Evolutionary conservation across 2,888 invertebrate genomes (phyloP).

Genomic region (Aleiodes alternator): DNA sequence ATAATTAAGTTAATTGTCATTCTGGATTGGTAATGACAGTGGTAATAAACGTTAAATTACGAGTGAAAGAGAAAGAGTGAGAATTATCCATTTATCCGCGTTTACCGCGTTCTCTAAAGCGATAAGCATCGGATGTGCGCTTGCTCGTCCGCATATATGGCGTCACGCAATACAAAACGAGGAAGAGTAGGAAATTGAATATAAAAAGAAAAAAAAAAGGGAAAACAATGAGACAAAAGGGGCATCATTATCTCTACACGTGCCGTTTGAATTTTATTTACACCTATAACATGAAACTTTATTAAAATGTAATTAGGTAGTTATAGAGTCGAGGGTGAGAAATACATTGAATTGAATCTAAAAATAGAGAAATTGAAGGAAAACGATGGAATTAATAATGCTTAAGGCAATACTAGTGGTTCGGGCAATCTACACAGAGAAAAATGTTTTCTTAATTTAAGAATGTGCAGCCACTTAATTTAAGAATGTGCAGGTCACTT

Average conservation of each 20-base stretch:
- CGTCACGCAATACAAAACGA: slow-evolving; percentile 36
- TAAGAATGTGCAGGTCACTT: no score
- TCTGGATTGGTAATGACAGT: slow-evolving; percentile 30
- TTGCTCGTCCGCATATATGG: slow-evolving; percentile 67
- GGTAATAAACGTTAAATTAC: slow-evolving; percentile 7
- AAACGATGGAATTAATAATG: no score
- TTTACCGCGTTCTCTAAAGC: slow-evolving; percentile 38
- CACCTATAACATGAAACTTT: slow-evolving; percentile 33
- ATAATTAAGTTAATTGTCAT: slow-evolving; percentile 30
- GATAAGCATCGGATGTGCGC: slow-evolving; percentile 53
- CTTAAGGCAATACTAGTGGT: no score
- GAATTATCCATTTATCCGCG: slow-evolving; percentile 45
- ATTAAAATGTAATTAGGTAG: slow-evolving; percentile 23
- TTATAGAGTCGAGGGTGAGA: slow-evolving; percentile 7
- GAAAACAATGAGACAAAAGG: slow-evolving; percentile 30
- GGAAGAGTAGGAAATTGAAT: slow-evolving; percentile 30
- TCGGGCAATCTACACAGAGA: no score
- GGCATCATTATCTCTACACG: slow-evolving; percentile 29
- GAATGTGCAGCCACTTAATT: no score
- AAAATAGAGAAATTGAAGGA: no score
- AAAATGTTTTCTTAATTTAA: no score
- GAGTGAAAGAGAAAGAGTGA: slow-evolving; percentile 27
- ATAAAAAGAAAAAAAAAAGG: neutral
- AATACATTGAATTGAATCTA: slow-evolving; percentile 16
- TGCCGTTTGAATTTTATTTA: slow-evolving; percentile 48